Percentiles rank a stretch among this genome's conserved stretches.
phyloP scores from a whole-genome alignment of 2,113 vertebrate genomes.

The Leptobrachium ailaonicum region DNA sequence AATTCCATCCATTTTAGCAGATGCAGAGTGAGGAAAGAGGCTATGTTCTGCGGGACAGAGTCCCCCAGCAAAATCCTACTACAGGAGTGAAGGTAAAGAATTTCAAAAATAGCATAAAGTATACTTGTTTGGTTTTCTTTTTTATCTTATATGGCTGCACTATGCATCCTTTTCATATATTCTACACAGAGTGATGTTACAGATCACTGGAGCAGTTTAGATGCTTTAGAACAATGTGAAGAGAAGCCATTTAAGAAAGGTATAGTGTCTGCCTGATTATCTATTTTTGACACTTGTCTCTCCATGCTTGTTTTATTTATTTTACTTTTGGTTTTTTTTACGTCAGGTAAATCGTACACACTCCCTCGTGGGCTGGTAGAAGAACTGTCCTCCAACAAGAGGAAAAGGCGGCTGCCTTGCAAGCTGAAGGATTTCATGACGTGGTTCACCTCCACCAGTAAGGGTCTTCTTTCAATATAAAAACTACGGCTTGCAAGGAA shows the following conservation, averaged over 20 bases:
- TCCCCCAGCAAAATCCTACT: not conserved
- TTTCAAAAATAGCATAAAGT: not conserved
- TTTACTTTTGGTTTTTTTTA: not conserved
- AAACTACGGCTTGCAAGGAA: too few species aligned
- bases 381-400: constrained; percentile 66
- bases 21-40: constrained; percentile 31
- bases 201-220: constrained; percentile 76
- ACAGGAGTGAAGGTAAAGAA: constrained; percentile 1
- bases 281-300: not conserved
- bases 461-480: constrained; percentile 48
- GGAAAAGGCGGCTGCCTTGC: constrained; percentile 67
- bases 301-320: not conserved
- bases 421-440: constrained; percentile 77
- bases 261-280: constrained; percentile 38
- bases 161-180: accelerated
- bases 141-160: not conserved
- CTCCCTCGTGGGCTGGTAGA: constrained; percentile 70
- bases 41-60: constrained; percentile 11
- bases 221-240: constrained; percentile 69
- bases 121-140: not conserved
- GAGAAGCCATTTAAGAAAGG: constrained; percentile 79
- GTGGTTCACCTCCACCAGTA: constrained; percentile 81
- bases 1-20: not conserved
- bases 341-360: constrained; percentile 74
- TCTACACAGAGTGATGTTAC: constrained; percentile 61